Conservation (phyloP, 2,888 invertebrate genomes). For the Scaptomyza cyrtandrae region DNA sequence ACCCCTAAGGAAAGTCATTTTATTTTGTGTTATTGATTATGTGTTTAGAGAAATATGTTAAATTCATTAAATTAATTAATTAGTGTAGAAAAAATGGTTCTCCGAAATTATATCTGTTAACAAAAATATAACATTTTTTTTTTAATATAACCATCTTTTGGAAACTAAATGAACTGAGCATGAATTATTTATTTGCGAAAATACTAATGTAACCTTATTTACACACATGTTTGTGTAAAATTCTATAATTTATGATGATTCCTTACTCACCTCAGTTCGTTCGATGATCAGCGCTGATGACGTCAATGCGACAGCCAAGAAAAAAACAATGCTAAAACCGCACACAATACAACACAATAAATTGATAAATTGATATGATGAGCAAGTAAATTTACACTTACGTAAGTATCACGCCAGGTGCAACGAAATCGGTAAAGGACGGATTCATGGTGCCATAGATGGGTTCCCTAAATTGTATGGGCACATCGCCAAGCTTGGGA, state of each 20-base stretch:
- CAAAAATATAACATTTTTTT: too few species aligned
- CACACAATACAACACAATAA: constrained; percentile 5
- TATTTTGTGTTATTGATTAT: neutral
- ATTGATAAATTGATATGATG: constrained; percentile 6
- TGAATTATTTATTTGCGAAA: too few species aligned
- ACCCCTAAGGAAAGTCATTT: constrained; percentile 85
- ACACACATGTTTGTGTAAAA: too few species aligned
- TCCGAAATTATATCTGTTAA: too few species aligned
- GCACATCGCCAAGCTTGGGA: constrained; percentile 94
- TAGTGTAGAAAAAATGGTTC: too few species aligned
- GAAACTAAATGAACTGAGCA: too few species aligned
- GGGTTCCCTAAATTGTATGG: constrained; percentile 94
- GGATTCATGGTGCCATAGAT: constrained; percentile 95
- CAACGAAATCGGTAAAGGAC: constrained; percentile 97
- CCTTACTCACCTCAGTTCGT: constrained; percentile 88
- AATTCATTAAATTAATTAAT: neutral
- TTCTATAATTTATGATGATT: neutral
- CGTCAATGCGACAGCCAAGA: constrained; percentile 97
- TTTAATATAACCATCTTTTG: too few species aligned
- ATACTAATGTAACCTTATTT: too few species aligned
- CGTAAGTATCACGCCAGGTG: constrained; percentile 97
- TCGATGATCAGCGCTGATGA: constrained; percentile 96
- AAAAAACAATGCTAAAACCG: constrained; percentile 93
- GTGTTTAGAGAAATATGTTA: neutral
- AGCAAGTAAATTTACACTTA: constrained; percentile 85